A percentile compares a stretch with the other conserved stretches of the same genome.
Evolutionary conservation across 2,888 invertebrate genomes (phyloP).

Genomic region (Pterostichus madidus): DNA sequence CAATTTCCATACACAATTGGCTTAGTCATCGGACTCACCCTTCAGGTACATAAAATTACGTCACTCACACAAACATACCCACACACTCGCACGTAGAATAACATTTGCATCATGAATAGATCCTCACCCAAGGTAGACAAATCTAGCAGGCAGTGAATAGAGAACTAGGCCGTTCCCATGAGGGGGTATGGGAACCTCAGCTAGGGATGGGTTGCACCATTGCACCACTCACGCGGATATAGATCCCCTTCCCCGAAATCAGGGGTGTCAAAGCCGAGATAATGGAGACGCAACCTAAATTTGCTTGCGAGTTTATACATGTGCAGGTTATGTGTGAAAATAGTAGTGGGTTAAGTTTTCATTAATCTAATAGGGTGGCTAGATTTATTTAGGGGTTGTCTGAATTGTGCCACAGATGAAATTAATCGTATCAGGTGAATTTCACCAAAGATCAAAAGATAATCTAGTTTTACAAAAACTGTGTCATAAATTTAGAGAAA

Average conservation of each 20-base stretch:
- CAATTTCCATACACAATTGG: constrained; percentile 44
- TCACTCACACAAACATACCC: constrained; percentile 4
- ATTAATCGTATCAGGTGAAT: constrained; percentile 38
- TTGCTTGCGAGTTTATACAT: background rate
- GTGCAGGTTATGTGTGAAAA: constrained; percentile 32
- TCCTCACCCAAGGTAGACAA: constrained; percentile 36
- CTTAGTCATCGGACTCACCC: constrained; percentile 12
- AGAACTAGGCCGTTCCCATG: constrained; percentile 58
- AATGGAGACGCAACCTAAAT: constrained; percentile 45
- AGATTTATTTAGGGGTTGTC: background rate
- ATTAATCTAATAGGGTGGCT: constrained; percentile 22
- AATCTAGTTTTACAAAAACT: no score
- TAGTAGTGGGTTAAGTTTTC: constrained; percentile 25
- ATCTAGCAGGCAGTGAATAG: constrained; percentile 48
- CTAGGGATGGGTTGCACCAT: constrained; percentile 40
- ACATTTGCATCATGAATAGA: constrained; percentile 43
- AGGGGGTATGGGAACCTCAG: constrained; percentile 44
- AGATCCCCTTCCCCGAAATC: constrained; percentile 22
- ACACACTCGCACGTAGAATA: background rate
- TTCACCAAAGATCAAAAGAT: no score
- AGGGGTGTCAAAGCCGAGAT: constrained; percentile 30
- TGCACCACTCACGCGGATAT: constrained; percentile 31
- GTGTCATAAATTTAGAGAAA: no score
- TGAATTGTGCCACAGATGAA: constrained; percentile 3
- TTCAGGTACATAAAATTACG: constrained; percentile 41